Evolutionary conservation across 2,888 invertebrate genomes (phyloP), one percentile per base, ranked within the genome.

Genomic region (Mantis religiosa): DNA sequence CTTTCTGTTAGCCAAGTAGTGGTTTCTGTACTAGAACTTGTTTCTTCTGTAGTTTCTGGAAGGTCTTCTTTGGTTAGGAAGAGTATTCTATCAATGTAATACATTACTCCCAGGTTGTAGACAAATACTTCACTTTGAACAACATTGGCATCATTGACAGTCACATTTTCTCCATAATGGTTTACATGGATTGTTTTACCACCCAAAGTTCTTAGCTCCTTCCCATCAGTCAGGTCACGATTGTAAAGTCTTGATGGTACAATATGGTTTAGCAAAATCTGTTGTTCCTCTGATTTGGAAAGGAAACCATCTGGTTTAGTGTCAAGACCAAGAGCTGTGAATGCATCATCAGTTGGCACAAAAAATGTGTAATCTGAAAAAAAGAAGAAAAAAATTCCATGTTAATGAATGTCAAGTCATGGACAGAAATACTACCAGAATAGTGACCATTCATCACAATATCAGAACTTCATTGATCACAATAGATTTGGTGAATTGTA

Each of bases 341-440:
- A 96, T 2, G 96, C 96, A 81, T 93, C 94, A 92, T 96, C 96
- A 12, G 94, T 95, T 12, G 96, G 96, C 86, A 96, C 96, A 92
- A 96, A 96, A 92, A 96, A 95, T 0, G 96, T 96, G 92, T 95
- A 95, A 90, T 95, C 95, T 92, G 90, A 12, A 91, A 30, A 91
- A 27, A 88, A 86, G 47, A 41, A n/a, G n/a, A 41, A 41, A 41
- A 41, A 41, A 41, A 1, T 9, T 41, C 1, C 6, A 12, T 12
- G 6, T 41, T 12, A 41, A 12, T 41, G 41, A 2, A 12, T 41
- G 41, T 12, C 3, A 34, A 34, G 8, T 34, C 8, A 34, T 34
- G 8, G 8, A 6, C 34, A 34, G 34, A 34, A 8, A 34, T 34
- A 34, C 6, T 34, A 8, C 8, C 6, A 34, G 34, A 34, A 34